These are phyloP conservation scores for Palythoa grandis DNA, from an alignment of 92 coral and sea anemone species.

Conservation along the genomic window DNA sequence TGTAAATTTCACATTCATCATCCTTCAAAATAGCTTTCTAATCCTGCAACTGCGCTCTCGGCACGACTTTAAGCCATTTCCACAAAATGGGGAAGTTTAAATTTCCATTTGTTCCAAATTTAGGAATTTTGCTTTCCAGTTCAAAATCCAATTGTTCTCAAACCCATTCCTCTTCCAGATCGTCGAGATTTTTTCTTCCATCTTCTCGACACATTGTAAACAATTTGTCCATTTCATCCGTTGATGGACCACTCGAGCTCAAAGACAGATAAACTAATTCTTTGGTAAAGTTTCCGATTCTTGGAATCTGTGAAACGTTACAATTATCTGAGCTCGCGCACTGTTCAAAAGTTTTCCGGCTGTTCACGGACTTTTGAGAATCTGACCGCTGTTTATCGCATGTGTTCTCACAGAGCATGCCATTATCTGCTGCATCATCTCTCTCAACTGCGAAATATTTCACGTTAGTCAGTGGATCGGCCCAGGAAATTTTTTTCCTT, in stretches of 20 bases:
- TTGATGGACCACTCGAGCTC: neutral
- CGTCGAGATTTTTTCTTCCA: neutral
- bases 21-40: neutral
- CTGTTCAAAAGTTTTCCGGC: neutral
- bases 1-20: neutral
- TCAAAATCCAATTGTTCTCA: neutral
- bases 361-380: neutral
- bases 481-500: conserved; percentile 21
- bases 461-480: conserved; percentile 31
- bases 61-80: neutral
- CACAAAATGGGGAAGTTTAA: neutral
- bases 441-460: conserved; percentile 13
- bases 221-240: conserved; percentile 12
- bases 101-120: neutral
- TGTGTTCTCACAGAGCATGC: neutral
- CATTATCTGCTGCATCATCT: neutral
- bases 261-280: conserved; percentile 16
- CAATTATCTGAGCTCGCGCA: neutral
- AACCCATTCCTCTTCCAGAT: conserved; percentile 36
- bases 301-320: conserved; percentile 1
- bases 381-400: neutral
- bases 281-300: neutral
- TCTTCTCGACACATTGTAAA: neutral
- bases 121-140: neutral
- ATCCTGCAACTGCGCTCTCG: neutral